Percentiles rank a stretch among this genome's conserved stretches.
Evolutionary conservation across 2,888 invertebrate species (phyloP).

Genomic region (Dasypolia templi): DNA sequence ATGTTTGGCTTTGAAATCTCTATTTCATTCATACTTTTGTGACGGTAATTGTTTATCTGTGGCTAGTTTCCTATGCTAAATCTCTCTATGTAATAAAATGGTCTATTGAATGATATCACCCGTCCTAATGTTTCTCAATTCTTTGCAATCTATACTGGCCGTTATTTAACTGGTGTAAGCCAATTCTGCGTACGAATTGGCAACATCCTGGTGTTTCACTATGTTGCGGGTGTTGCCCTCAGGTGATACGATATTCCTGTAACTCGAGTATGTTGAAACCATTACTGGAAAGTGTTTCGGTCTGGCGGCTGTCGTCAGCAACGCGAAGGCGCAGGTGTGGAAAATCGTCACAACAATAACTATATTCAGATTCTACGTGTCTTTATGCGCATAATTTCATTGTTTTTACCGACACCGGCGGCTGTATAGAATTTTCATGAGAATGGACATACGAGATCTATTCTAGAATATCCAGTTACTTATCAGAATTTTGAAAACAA

Average conservation of each 20-base stretch:
- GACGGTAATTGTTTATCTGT: conserved; percentile 28
- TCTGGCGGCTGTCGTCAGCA: conserved; percentile 68
- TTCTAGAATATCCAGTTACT: conserved; percentile 50
- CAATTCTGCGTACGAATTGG: conserved; percentile 68
- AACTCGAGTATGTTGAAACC: conserved; percentile 82
- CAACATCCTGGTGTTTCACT: conserved; percentile 78
- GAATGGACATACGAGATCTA: conserved; percentile 40
- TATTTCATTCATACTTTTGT: conserved; percentile 42
- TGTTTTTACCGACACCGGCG: conserved; percentile 36
- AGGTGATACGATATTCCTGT: conserved; percentile 81
- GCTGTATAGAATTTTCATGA: conserved; percentile 55
- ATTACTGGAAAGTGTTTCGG: conserved; percentile 86
- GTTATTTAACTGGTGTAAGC: conserved; percentile 66
- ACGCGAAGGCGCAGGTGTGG: conserved; percentile 74
- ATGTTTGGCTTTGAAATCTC: conserved; percentile 45
- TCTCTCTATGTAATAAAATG: conserved; percentile 38
- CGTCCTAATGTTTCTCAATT: conserved; percentile 49
- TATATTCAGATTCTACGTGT: conserved; percentile 54
- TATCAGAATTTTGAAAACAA: conserved; percentile 36
- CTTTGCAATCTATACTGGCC: conserved; percentile 45
- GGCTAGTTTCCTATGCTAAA: conserved; percentile 26
- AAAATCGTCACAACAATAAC: conserved; percentile 70
- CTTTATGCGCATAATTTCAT: conserved; percentile 66
- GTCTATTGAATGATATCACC: conserved; percentile 19
- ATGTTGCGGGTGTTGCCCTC: conserved; percentile 66